Conservation (phyloP, 2,113 vertebrate species). For the Neodon shergylaensis region DNA sequence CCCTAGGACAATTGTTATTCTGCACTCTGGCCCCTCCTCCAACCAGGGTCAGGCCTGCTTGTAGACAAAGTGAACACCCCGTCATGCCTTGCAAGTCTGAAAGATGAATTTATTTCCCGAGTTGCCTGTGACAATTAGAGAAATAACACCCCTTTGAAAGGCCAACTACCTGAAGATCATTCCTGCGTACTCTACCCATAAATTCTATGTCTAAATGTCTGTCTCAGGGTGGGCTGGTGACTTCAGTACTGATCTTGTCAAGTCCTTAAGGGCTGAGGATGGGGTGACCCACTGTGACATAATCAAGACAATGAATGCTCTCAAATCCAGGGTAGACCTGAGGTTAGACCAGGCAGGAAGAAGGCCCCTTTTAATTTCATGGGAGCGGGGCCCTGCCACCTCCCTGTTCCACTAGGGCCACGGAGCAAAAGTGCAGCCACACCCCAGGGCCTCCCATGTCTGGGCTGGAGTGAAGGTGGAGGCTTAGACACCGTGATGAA, state of each 20-base stretch:
- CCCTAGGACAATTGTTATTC: constrained; percentile 86
- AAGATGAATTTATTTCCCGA: constrained; percentile 18
- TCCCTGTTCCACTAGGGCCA: background rate
- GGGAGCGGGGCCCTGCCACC: background rate
- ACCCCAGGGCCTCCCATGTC: background rate
- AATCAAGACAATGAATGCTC: background rate
- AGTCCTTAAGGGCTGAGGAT: background rate
- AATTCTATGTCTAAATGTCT: background rate
- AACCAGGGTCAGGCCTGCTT: constrained; percentile 43
- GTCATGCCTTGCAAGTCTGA: background rate
- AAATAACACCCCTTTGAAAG: background rate
- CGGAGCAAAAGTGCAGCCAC: background rate
- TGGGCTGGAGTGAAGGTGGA: background rate
- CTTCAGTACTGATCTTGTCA: background rate
- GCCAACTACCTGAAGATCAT: background rate
- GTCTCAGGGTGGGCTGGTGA: background rate
- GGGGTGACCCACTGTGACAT: background rate
- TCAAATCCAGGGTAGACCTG: background rate
- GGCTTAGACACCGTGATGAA: background rate
- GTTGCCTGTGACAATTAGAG: background rate
- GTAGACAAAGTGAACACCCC: background rate
- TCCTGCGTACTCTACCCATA: fast-evolving
- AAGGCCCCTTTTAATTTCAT: background rate
- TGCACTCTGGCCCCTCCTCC: constrained; percentile 57
- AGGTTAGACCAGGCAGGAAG: background rate